Conservation (phyloP, 2,113 vertebrate species). For the Morphnarchus princeps region DNA sequence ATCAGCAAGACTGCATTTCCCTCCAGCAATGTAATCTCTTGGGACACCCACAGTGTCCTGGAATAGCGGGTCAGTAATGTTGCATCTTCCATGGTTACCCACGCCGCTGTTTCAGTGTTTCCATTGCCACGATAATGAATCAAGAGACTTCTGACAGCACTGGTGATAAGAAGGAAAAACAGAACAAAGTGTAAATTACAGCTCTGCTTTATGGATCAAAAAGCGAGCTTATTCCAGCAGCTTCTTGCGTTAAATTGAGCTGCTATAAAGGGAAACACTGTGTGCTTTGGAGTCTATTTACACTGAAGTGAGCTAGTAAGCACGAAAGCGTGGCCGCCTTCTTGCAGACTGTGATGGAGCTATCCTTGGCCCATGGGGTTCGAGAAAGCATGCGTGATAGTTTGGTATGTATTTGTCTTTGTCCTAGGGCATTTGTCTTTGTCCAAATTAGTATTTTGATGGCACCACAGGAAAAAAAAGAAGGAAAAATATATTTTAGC, state of each 20-base stretch:
- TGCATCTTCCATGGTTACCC: background rate
- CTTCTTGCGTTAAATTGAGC: background rate
- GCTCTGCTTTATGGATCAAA: background rate
- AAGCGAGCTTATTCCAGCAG: background rate
- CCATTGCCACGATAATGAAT: background rate
- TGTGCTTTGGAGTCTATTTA: background rate
- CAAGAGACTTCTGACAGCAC: background rate
- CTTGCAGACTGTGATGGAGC: background rate
- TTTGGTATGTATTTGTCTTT: background rate
- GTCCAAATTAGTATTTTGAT: background rate
- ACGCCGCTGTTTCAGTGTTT: background rate
- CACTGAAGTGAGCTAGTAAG: background rate
- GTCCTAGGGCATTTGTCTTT: background rate
- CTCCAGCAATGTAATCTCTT: background rate
- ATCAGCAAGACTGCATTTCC: background rate
- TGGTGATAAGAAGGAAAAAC: background rate
- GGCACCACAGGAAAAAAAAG: background rate
- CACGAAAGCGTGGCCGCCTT: background rate
- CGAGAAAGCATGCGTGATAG: background rate
- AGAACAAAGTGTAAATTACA: background rate
- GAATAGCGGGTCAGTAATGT: background rate
- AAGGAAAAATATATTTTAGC: background rate
- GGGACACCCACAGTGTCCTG: background rate
- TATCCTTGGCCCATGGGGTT: background rate
- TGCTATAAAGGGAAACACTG: background rate